Evolutionary conservation across 2,888 invertebrate species (phyloP).

Genomic region (Sphaerophoria rueppellii): DNA sequence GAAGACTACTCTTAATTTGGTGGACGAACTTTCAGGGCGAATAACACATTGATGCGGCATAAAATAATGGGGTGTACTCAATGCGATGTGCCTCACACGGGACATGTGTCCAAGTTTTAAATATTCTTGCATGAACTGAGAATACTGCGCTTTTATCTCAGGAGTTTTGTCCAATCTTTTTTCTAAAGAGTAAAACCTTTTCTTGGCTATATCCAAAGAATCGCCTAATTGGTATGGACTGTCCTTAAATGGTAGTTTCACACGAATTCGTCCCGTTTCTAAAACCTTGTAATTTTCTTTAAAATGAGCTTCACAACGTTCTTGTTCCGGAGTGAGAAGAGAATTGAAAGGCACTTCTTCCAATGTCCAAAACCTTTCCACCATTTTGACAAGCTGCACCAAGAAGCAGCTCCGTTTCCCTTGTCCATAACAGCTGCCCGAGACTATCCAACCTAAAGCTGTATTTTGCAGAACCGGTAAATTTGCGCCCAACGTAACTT

Average conservation of each 20-base stretch:
- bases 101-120: slow-evolving; percentile 47
- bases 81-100: neutral
- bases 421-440: neutral
- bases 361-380: slow-evolving; percentile 17
- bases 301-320: slow-evolving; percentile 33
- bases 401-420: slow-evolving; percentile 1
- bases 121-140: slow-evolving; percentile 58
- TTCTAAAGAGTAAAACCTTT: slow-evolving; percentile 37
- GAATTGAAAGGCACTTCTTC: slow-evolving; percentile 9
- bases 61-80: slow-evolving; percentile 5
- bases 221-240: too few species aligned
- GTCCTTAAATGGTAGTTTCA: too few species aligned
- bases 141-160: slow-evolving; percentile 21
- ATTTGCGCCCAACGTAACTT: slow-evolving; percentile 5
- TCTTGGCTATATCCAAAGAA: slow-evolving; percentile 44
- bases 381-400: slow-evolving; percentile 11
- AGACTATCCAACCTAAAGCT: slow-evolving; percentile 6
- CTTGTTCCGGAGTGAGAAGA: slow-evolving; percentile 30
- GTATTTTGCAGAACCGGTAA: slow-evolving; percentile 8
- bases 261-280: neutral
- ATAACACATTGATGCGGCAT: slow-evolving; percentile 27
- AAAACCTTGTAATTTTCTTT: neutral
- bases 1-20: slow-evolving; percentile 16
- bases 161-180: slow-evolving; percentile 20
- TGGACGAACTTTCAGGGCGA: slow-evolving; percentile 19